Conservation (phyloP, 2,797 vertebrate species). For the Smutsia gigantea region DNA sequence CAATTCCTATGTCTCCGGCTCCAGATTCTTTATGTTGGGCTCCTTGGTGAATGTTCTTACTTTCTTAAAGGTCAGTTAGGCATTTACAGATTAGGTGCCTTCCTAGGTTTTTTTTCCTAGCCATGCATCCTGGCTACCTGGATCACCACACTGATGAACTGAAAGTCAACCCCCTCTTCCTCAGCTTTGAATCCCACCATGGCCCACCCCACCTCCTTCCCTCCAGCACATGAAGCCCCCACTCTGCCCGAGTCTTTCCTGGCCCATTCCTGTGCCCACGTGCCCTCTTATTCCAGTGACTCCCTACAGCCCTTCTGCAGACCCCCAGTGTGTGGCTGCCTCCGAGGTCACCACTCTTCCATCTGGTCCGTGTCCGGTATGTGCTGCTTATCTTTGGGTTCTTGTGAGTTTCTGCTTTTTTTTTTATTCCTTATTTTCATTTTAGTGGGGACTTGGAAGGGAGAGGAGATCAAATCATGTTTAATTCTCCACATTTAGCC, state of each 20-base stretch:
- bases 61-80: conserved; percentile 16
- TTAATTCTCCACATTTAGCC: neutral
- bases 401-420: neutral
- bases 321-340: neutral
- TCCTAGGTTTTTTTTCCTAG: neutral
- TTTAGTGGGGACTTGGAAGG: conserved; percentile 8
- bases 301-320: neutral
- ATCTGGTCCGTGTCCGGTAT: neutral
- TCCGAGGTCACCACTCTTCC: neutral
- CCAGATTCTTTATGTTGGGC: neutral
- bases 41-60: neutral
- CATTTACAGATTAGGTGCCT: neutral
- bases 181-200: neutral
- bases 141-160: neutral
- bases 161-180: neutral
- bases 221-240: neutral
- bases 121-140: neutral
- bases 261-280: neutral
- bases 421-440: conserved; percentile 31
- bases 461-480: conserved; percentile 36
- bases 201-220: neutral
- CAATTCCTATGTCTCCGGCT: neutral
- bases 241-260: neutral
- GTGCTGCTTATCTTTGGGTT: neutral
- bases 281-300: neutral